Base-by-base conservation (phyloP, 2,888 invertebrate species). In the Hyles lineata region DNA sequence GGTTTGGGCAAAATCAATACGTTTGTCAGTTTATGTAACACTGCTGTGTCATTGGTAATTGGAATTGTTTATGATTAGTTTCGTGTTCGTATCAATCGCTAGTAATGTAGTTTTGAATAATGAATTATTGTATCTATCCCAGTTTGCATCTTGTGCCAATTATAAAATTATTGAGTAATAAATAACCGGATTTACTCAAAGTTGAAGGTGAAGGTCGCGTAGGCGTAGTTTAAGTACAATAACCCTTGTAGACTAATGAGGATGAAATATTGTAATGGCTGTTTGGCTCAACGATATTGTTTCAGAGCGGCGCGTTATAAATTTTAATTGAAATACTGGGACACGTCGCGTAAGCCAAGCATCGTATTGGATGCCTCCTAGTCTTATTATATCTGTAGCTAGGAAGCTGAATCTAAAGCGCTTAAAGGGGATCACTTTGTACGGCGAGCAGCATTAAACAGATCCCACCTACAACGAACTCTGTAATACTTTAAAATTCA, bases 361-460 rank as follows among this genome's bases (percentile, higher is more conserved):
- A 52, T 63, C 29, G 59, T 8, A 60, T 15, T 69, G 17, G 43
- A 70, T 72, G 73, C 61, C 79, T 78, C 78, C 76, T 81, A 79
- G 77, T 79, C 76, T 81, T 85, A 83, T 83, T 84, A 83, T 84
- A 81, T 79, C 76, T 76, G 77, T 79, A 80, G 81, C 80, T 81
- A 79, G 79, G 74, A 81, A 85, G 83, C 85, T 81, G 83, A 81
- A 85, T 86, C 80, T 82, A 81, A 81, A 77, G 75, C 76, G 84
- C 86, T 89, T 88, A 87, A 87, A 83, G 81, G 75, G 86, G 88
- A 87, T 86, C 86, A 88, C 79, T 80, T 76, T 79, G 81, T 83
- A 84, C 84, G 80, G 82, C 79, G 82, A 80, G 82, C 76, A 80
- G 87, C 80, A 85, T 88, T 88, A 87, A 86, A 81, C 79, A 82